phyloP scores from a whole-genome alignment of 1,140 invertebrate genomes.

The Batillaria attramentaria region DNA sequence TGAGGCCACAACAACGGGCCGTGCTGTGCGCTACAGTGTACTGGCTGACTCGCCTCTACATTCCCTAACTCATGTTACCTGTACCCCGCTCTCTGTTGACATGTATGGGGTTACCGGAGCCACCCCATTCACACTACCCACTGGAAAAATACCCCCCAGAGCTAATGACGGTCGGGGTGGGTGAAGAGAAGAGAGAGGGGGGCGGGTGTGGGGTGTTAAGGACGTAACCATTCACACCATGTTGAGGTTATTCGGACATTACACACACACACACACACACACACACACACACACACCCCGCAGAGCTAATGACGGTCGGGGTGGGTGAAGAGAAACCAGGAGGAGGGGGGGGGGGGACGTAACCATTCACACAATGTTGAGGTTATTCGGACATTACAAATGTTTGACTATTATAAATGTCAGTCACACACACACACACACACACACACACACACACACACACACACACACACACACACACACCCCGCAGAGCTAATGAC shows the following conservation, averaged over 20 bases:
- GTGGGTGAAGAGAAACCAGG: background rate
- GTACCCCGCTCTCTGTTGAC: too few relatives aligned
- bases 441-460: background rate
- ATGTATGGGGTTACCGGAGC: too few relatives aligned
- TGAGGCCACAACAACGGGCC: too few relatives aligned
- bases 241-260: background rate
- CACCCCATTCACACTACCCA: background rate
- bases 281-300: background rate
- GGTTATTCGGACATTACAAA: background rate
- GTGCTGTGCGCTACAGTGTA: too few relatives aligned
- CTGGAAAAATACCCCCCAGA: background rate
- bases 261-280: conserved; percentile 2
- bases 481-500: background rate
- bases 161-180: background rate
- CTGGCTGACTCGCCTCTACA: too few relatives aligned
- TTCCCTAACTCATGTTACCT: too few relatives aligned
- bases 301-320: background rate
- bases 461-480: background rate
- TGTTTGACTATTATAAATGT: background rate
- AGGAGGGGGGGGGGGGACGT: too few relatives aligned
- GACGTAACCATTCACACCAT: background rate
- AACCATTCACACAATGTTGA: background rate
- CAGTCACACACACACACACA: background rate
- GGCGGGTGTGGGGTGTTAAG: too few relatives aligned
- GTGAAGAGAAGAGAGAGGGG: background rate